Percentiles rank a stretch among this genome's conserved stretches.
phyloP scores from a whole-genome alignment of 2,113 vertebrate genomes.

The Salvator merianae region DNA sequence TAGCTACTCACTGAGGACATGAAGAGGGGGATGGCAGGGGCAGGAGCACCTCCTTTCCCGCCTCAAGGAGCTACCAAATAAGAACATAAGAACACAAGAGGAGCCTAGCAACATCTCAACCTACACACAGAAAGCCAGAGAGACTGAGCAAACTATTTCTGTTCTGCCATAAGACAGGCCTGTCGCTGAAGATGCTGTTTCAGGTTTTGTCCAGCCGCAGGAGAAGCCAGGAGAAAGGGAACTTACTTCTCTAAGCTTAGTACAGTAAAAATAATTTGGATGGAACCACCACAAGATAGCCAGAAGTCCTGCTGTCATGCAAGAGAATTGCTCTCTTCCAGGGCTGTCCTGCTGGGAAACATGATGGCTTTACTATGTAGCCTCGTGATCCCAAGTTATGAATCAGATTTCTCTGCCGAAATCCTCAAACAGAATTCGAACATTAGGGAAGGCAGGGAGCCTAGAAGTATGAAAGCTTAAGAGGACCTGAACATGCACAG shows the following conservation, averaged over 20 bases:
- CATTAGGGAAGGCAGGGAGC: background rate
- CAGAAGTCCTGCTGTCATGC: background rate
- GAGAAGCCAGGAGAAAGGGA: background rate
- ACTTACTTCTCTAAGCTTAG: background rate
- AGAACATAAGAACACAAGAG: background rate
- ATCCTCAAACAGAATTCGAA: background rate
- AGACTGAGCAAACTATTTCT: background rate
- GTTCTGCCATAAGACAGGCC: background rate
- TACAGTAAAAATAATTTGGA: background rate
- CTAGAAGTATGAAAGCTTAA: background rate
- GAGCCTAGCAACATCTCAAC: background rate
- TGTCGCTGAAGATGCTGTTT: fast-evolving
- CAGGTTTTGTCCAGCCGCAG: fast-evolving
- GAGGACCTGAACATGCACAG: background rate
- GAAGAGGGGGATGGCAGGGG: background rate
- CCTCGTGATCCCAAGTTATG: background rate
- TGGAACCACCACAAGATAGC: background rate
- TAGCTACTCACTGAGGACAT: fast-evolving
- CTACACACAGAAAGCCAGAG: background rate
- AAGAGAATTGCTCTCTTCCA: background rate
- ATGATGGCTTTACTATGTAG: background rate
- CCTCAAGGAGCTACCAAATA: background rate
- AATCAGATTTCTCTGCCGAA: background rate
- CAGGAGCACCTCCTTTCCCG: background rate
- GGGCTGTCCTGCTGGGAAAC: background rate